Evolutionary conservation across 2,113 vertebrate genomes (phyloP).

Genomic region (Synchiropus splendidus): DNA sequence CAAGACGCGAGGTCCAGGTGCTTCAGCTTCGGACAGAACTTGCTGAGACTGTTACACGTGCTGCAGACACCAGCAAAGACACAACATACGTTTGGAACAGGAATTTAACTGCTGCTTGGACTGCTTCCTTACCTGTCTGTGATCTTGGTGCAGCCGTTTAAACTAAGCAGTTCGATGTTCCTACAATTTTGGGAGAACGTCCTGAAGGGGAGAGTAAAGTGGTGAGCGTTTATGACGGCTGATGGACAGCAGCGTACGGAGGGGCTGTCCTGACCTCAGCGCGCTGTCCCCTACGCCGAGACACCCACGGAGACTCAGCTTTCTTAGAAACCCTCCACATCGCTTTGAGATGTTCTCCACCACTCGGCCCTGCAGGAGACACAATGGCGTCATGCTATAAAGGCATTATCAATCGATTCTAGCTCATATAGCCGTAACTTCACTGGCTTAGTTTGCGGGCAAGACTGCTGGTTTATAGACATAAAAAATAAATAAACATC

Average conservation of each 20-base stretch:
- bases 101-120: neutral
- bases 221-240: neutral
- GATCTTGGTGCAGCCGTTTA: conserved; percentile 98
- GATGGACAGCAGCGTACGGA: neutral
- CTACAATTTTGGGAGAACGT: conserved; percentile 97
- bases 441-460: too few relatives aligned
- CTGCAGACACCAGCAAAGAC: conserved; percentile 55
- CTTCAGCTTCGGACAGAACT: conserved; percentile 97
- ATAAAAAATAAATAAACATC: neutral
- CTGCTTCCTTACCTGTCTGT: conserved; percentile 80
- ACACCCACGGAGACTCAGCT: conserved; percentile 89
- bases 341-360: conserved; percentile 99
- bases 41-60: conserved; percentile 95
- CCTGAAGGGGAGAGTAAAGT: conserved; percentile 56
- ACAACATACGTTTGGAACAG: neutral
- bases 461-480: too few relatives aligned
- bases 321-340: conserved; percentile 93
- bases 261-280: conserved; percentile 70
- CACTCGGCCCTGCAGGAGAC: conserved; percentile 78
- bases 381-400: too few relatives aligned
- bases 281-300: conserved; percentile 92
- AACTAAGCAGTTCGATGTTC: conserved; percentile 92
- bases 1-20: conserved; percentile 94
- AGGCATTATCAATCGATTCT: too few relatives aligned
- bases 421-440: too few relatives aligned